Conservation (phyloP, 2,113 vertebrate genomes). For the Phycodurus eques region DNA sequence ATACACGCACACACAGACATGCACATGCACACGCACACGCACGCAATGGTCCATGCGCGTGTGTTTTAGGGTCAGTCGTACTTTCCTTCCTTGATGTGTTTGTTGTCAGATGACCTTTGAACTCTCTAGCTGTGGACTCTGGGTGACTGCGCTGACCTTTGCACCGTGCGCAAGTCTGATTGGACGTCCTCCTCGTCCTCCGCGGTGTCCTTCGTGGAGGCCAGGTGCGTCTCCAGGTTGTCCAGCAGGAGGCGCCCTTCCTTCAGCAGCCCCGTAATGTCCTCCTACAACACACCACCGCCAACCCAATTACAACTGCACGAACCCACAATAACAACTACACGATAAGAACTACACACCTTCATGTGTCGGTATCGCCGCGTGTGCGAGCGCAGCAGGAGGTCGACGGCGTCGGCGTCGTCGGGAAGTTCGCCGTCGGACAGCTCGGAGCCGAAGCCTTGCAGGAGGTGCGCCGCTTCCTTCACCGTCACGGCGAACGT, state of each 20-base stretch:
- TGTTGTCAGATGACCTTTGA: background rate
- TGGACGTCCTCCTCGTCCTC: conserved; percentile 72
- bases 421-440: conserved; percentile 87
- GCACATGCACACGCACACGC: background rate
- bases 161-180: conserved; percentile 87
- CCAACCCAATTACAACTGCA: background rate
- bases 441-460: conserved; percentile 88
- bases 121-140: too few species aligned
- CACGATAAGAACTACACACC: conserved; percentile 62
- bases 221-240: conserved; percentile 80
- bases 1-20: background rate
- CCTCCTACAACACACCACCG: conserved; percentile 71
- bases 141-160: conserved; percentile 70
- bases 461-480: conserved; percentile 93
- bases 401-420: conserved; percentile 82
- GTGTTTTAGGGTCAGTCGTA: too few species aligned
- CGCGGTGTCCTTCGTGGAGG: conserved; percentile 55
- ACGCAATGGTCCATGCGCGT: too few species aligned
- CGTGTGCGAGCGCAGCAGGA: conserved; percentile 81
- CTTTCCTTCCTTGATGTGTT: background rate
- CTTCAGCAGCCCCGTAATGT: conserved; percentile 84
- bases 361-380: conserved; percentile 88
- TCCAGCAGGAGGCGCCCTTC: conserved; percentile 85
- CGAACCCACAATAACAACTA: background rate
- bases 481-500: conserved; percentile 95